Conservation (phyloP, 2,888 invertebrate genomes). For the Stenotaenia linearis region DNA sequence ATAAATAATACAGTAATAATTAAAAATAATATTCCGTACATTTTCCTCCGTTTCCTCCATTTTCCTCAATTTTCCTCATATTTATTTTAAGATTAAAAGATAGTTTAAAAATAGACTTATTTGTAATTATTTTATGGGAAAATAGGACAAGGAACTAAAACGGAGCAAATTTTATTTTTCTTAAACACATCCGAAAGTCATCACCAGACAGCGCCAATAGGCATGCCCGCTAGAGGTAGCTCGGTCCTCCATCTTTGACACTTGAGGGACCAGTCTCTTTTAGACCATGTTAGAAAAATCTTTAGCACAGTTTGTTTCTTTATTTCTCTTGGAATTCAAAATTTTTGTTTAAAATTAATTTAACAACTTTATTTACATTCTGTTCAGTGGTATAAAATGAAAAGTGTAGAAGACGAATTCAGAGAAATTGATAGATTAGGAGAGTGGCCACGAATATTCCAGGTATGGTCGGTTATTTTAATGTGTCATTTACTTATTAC, state of each 20-base stretch:
- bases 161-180: no score
- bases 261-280: slow-evolving; percentile 4
- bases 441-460: slow-evolving; percentile 66
- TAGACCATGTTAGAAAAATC: slow-evolving; percentile 8
- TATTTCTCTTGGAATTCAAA: background rate
- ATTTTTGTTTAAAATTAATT: background rate
- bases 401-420: slow-evolving; percentile 53
- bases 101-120: no score
- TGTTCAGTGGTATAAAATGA: background rate
- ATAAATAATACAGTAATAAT: no score
- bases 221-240: background rate
- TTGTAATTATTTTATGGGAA: no score
- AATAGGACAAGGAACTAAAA: no score
- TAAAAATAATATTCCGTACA: no score
- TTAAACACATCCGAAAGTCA: no score
- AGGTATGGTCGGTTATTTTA: slow-evolving; percentile 59
- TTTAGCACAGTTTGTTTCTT: background rate
- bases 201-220: background rate
- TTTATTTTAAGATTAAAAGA: no score
- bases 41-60: no score
- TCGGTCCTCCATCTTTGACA: background rate
- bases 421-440: slow-evolving; percentile 61
- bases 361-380: background rate
- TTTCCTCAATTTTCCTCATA: no score
- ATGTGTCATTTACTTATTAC: background rate